Evolutionary conservation across 2,797 vertebrate species (phyloP), one percentile per base, ranked within the genome.

Genomic region (Chrysocyon brachyurus): DNA sequence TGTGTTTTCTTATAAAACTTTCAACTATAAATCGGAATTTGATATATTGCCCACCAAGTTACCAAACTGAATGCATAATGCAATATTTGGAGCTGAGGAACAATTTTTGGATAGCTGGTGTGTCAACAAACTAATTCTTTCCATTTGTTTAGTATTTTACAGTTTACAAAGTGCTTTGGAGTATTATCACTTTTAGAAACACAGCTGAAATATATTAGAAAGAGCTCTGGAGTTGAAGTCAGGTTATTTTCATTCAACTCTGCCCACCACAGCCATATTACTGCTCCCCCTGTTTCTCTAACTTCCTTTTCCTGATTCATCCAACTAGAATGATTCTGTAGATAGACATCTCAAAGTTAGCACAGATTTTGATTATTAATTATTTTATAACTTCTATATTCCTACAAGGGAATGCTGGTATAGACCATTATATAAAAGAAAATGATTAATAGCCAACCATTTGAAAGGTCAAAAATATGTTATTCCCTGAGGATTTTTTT

Each of bases 11-110:
- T 88, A 72, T 72, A 82, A 90, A 61, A 93, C 11, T 73, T 77
- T 89, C 19, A 79, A 81, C 24, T 90, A 66, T 79, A 97, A 93
- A 97, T 90, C 96, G 12, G n/a, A 93, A 85, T 88, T 96, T 97
- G 85, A 95, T 95, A 12, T 79, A 96, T 94, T 6, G 1, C 46
- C 36, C 70, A 91, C 52, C 22, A 57, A 85, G 31, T 92, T 64
- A 52, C 59, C 92, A 92, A 94, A 78, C 2, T 70, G 63, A 94
- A 84, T 95, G n/a, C 24, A 78, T 90, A 96, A 97, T 72, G 54
- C 63, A 85, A 12, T 89, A 64, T 87, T 89, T 88, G 54, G 46
- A 95, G 21, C 26, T 86, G 26, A 92, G 54, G 10, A 83, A 83
- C 88, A 82, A 75, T 70, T 92, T 94, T 68, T 68, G 87, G 36